Percentiles rank a stretch among this genome's conserved stretches.
Evolutionary conservation across 2,888 invertebrate genomes (phyloP).

Genomic region (Cheilosia variabilis): DNA sequence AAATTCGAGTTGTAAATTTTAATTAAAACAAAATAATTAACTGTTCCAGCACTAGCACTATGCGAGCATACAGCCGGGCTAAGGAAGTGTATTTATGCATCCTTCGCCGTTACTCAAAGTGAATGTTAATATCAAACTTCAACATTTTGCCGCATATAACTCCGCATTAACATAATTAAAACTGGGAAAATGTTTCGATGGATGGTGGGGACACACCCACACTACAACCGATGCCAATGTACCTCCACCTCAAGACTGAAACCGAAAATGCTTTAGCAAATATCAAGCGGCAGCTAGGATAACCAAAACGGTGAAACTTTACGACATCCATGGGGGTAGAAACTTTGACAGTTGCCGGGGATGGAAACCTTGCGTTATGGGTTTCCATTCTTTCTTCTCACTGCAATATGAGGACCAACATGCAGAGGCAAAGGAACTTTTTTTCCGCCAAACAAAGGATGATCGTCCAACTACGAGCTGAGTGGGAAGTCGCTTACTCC

Average conservation of each 20-base stretch:
- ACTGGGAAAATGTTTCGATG: slow-evolving; percentile 23
- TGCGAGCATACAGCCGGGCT: background rate
- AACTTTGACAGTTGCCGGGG: slow-evolving; percentile 21
- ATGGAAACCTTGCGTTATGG: slow-evolving; percentile 10
- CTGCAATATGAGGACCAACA: slow-evolving; percentile 12
- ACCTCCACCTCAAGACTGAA: background rate
- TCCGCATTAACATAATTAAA: slow-evolving; percentile 44
- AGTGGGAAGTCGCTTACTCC: slow-evolving; percentile 55
- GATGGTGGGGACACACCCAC: background rate
- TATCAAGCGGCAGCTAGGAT: slow-evolving; percentile 15
- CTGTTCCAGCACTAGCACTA: slow-evolving; percentile 16
- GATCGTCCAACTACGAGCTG: slow-evolving; percentile 25
- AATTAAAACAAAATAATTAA: slow-evolving; percentile 72
- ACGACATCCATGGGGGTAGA: slow-evolving; percentile 28
- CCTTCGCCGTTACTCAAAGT: slow-evolving; percentile 30
- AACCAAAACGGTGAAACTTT: slow-evolving; percentile 26
- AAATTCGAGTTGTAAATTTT: slow-evolving; percentile 58
- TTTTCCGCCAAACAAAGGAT: slow-evolving; percentile 49
- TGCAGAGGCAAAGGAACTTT: slow-evolving; percentile 1
- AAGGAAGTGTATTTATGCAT: slow-evolving; percentile 22
- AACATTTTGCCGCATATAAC: slow-evolving; percentile 36
- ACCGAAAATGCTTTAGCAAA: slow-evolving; percentile 27
- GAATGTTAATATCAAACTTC: slow-evolving; percentile 46
- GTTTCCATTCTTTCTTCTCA: slow-evolving; percentile 15
- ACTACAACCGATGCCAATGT: too few species aligned